Base-by-base conservation (phyloP, 2,888 invertebrate species). In the Crocallis elinguaria region DNA sequence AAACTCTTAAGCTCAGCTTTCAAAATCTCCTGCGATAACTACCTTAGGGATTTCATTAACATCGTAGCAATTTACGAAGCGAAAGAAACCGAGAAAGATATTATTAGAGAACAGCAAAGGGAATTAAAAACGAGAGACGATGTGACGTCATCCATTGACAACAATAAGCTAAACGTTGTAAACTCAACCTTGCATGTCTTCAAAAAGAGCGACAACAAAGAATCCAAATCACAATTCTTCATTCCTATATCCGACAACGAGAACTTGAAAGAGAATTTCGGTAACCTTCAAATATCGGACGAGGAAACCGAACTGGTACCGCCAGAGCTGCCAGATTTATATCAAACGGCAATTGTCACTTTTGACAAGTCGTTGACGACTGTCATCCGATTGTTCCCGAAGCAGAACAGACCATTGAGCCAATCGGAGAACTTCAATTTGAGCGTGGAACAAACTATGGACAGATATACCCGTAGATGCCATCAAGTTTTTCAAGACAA, bases 401-500 rank as follows among this genome's bases (percentile, higher is more conserved):
- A 91, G 61, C 92, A 92, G 49, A 88, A 77, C 33, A 61, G 92
- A 36, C 92, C 92, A 9, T 64, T 92, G 25, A 92, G 92, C 56
- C 92, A 92, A 63, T 90, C 92, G 0, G 92, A 92, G 48, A 90
- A 86, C 58, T 90, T 89, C 39, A 86, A 73, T 59, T 62, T 91
- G 17, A 87, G 82, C 9, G 67, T 81, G 0, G 88, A 91, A 68
- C 86, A 88, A 5, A 90, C 91, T 0, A 83, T 92, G 45, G 92
- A 92, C 11, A 80, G 89, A 49, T 92, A 92, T 16, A 92, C 92
- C 0, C 69, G 86, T 7, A 72, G 91, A 17, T 92, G 92, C 23
- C 92, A 91, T 36, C 88, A 91, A 75, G 90, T 92, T 0, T 92
- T 92, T 21, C 87, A 89, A 77, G 92, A 92, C 21, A 91, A 90